Evolutionary conservation across 2,797 vertebrate genomes (phyloP).

Genomic region (Pelobates cultripes): DNA sequence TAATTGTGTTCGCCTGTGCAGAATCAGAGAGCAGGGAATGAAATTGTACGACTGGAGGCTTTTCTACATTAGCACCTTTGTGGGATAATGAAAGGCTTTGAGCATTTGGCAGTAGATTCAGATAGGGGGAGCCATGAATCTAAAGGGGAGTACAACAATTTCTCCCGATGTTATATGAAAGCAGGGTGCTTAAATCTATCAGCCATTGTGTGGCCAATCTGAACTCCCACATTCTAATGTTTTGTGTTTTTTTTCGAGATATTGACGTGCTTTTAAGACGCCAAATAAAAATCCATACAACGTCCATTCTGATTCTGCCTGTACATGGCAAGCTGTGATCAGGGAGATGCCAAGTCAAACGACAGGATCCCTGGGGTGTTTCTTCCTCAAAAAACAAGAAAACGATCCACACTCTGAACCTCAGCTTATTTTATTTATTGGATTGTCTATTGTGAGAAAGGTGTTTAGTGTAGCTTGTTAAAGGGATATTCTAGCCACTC

Average conservation of each 20-base stretch:
- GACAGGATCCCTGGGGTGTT: no score
- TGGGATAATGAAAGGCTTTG: constrained; percentile 2
- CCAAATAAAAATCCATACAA: no score
- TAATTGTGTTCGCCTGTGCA: neutral
- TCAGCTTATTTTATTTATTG: no score
- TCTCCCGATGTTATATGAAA: neutral
- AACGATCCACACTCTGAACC: no score
- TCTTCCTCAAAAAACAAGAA: no score
- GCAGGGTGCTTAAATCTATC: neutral
- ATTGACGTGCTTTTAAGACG: neutral
- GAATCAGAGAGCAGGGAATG: neutral
- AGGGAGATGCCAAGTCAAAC: no score
- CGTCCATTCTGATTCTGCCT: no score
- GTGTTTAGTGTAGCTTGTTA: no score
- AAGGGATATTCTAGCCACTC: no score
- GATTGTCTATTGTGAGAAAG: no score
- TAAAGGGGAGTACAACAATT: neutral
- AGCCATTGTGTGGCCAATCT: neutral
- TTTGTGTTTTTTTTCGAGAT: neutral
- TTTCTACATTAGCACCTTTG: neutral
- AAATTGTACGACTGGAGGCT: neutral
- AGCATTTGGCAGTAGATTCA: neutral
- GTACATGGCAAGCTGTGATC: no score
- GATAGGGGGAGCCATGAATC: neutral
- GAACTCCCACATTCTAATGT: neutral